Evolutionary conservation across 1,140 invertebrate genomes (phyloP), one percentile per base, ranked within the genome.

Genomic region (Drosophila bocqueti): DNA sequence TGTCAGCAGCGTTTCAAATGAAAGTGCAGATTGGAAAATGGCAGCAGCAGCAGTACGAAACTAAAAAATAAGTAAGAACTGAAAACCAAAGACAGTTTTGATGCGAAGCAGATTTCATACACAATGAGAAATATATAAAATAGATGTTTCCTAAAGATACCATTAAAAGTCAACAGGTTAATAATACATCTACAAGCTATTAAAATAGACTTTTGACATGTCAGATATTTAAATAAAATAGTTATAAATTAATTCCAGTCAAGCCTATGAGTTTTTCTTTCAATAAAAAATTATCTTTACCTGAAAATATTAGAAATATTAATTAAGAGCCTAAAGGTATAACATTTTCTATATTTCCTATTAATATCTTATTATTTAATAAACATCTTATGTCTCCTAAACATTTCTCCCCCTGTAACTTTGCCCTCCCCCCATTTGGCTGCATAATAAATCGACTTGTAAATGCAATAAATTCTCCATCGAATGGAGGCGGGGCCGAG

Each of bases 371-470:
- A 9, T 8, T 18, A 54, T n/a, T 4, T 15, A 4, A 24, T 7
- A 60, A 29, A 8, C 6, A 61, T 13, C 2, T n/a, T 11, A 18
- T 11, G 6, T n/a, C 2, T 16, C n/a, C 8, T 2, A 18, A 62
- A 18, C 15, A 11, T 26, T 63, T 66, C 11, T 40, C 3, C 15
- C 36, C 38, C 43, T 67, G 64, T 45, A 62, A 24, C 26, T 24
- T 31, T 24, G 13, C 43, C 29, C 36, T 29, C 21, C 46, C 40
- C 21, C 52, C 36, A 47, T 52, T 58, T 50, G 42, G 46, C 68
- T 87, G 83, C 83, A 87, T 87, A 87, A 87, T 89, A 89, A 89
- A 87, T 89, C 84, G 83, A 81, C 84, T 87, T 84, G 83, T 84
- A 87, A 89, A 87, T 89, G 83, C 83, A 89, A 87, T 87, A 89